phyloP scores from a whole-genome alignment of 2,797 vertebrate species.

The Rhinoraja longicauda region DNA sequence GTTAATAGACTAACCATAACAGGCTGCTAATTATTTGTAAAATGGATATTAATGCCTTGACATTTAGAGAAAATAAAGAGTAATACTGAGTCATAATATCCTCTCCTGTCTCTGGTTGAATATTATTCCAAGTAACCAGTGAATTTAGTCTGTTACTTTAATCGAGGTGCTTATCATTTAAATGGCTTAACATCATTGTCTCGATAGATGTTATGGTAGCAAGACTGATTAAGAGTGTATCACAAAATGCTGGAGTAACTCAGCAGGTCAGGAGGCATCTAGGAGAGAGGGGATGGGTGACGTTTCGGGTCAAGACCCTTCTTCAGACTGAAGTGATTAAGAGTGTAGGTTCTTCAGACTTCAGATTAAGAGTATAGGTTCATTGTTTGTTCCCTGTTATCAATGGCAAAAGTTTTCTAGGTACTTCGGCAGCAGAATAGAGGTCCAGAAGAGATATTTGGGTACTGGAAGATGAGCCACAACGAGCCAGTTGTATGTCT shows the following conservation, averaged over 20 bases:
- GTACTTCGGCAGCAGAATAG: not conserved
- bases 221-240: not conserved
- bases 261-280: too few species aligned
- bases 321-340: too few species aligned
- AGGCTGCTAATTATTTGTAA: not conserved
- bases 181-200: not conserved
- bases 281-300: too few species aligned
- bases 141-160: not conserved
- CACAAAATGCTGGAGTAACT: too few species aligned
- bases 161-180: not conserved
- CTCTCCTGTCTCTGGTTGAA: not conserved
- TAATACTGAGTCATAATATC: not conserved
- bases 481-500: not conserved
- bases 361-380: not conserved
- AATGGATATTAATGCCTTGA: not conserved
- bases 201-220: not conserved
- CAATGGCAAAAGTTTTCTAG: not conserved
- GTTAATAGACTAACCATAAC: not conserved
- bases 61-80: not conserved
- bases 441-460: not conserved
- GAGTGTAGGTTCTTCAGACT: too few species aligned
- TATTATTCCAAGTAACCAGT: not conserved
- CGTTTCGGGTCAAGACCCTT: too few species aligned
- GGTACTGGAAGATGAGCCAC: not conserved
- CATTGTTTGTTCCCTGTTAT: not conserved